Percentiles rank a stretch among this genome's conserved stretches.
These are phyloP conservation scores for Nibea coibor DNA, from an alignment of 2,113 vertebrate genomes.

Conservation along the genomic window DNA sequence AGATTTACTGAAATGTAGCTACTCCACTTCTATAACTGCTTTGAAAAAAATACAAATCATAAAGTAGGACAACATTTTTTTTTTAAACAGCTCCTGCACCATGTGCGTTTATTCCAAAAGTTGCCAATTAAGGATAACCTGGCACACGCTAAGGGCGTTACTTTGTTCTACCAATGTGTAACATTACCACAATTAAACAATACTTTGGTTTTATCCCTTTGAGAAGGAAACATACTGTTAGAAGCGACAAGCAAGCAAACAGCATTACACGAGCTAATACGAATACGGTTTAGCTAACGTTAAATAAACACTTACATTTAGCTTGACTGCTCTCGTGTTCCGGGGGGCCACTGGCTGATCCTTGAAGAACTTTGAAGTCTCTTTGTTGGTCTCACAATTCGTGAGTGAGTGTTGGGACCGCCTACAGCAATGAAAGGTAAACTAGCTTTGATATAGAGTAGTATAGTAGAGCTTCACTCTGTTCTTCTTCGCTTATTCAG, in stretches of 20 bases:
- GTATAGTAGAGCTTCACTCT: neutral
- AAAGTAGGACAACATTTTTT: neutral
- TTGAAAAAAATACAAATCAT: neutral
- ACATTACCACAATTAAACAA: neutral
- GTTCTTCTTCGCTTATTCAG: neutral
- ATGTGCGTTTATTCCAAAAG: neutral
- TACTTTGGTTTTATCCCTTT: neutral
- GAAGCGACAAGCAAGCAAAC: neutral
- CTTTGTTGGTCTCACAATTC: neutral
- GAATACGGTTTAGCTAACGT: neutral
- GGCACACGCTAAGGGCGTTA: neutral
- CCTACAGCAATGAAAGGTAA: neutral
- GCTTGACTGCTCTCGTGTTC: neutral
- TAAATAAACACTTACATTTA: neutral
- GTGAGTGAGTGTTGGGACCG: neutral
- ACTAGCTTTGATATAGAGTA: neutral
- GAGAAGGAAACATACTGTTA: neutral
- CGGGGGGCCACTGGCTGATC: neutral
- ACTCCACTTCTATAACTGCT: neutral
- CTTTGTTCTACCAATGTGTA: neutral
- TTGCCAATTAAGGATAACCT: neutral
- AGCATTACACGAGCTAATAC: neutral
- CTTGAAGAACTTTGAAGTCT: neutral
- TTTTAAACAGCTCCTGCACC: neutral
- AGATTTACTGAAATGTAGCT: neutral